These are phyloP conservation scores for Gymnosoma rotundatum DNA, from an alignment of 2,888 invertebrate genomes.

Conservation along the genomic window DNA sequence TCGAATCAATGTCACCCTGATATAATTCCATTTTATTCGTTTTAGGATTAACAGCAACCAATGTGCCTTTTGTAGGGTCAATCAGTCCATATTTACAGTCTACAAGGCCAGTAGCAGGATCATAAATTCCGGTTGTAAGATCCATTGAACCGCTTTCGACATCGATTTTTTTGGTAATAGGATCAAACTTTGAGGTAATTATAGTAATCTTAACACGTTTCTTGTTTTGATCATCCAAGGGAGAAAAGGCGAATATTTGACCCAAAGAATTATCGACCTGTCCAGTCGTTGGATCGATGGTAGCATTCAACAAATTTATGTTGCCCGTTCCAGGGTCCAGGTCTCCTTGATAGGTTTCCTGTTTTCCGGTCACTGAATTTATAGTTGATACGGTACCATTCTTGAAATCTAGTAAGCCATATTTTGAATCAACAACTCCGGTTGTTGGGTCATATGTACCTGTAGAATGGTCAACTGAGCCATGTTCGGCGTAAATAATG, in stretches of 20 bases:
- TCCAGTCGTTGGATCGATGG: slow-evolving; percentile 82
- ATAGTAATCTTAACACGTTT: slow-evolving; percentile 89
- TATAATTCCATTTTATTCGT: slow-evolving; percentile 86
- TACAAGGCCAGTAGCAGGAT: slow-evolving; percentile 86
- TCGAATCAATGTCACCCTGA: slow-evolving; percentile 85
- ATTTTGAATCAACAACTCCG: slow-evolving; percentile 84
- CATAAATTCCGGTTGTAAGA: slow-evolving; percentile 88
- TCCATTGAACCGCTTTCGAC: slow-evolving; percentile 85
- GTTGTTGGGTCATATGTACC: slow-evolving; percentile 76
- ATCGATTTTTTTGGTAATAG: slow-evolving; percentile 87
- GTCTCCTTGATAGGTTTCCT: slow-evolving; percentile 85
- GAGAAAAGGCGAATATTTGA: slow-evolving; percentile 86
- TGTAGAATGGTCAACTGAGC: slow-evolving; percentile 58
- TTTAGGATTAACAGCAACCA: slow-evolving; percentile 85
- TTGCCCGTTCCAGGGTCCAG: slow-evolving; percentile 86
- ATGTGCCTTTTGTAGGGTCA: slow-evolving; percentile 86
- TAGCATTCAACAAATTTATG: slow-evolving; percentile 83
- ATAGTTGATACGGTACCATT: slow-evolving; percentile 85
- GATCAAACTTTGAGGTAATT: slow-evolving; percentile 87
- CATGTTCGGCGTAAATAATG: slow-evolving; percentile 64
- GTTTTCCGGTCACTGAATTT: slow-evolving; percentile 85
- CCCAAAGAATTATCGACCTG: slow-evolving; percentile 86
- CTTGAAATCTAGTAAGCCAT: slow-evolving; percentile 87
- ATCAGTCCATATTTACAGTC: slow-evolving; percentile 89
- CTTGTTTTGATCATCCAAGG: slow-evolving; percentile 84